Evolutionary conservation across 2,888 invertebrate genomes (phyloP).

Genomic region (Orthonychiurus folsomi): DNA sequence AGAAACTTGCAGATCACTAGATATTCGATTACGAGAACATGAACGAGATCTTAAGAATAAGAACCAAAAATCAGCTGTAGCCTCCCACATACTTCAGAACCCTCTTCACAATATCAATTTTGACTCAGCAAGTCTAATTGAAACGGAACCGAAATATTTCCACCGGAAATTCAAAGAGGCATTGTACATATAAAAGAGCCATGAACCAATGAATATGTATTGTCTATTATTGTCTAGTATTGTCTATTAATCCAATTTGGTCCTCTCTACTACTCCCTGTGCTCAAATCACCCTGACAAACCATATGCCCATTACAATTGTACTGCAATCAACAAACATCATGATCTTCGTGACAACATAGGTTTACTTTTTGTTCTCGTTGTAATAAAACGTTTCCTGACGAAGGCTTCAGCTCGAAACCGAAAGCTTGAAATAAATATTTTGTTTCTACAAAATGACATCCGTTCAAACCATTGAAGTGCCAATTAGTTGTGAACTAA

Average conservation of each 20-base stretch:
- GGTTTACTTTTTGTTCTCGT: no score
- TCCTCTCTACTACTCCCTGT: neutral
- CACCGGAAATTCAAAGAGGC: neutral
- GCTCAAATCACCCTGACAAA: neutral
- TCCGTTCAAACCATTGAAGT: no score
- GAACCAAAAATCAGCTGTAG: conserved; percentile 5
- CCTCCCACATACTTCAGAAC: neutral
- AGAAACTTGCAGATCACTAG: neutral
- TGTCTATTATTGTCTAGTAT: no score
- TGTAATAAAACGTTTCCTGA: no score
- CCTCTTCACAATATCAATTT: neutral
- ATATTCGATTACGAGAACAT: neutral
- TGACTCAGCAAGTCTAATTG: conserved; percentile 5
- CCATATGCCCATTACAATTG: no score
- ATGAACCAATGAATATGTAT: neutral
- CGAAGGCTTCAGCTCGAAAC: no score
- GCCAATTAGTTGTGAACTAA: no score
- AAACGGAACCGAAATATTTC: neutral
- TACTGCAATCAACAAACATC: no score
- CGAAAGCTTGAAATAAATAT: no score
- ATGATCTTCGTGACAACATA: no score
- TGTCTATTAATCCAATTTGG: neutral
- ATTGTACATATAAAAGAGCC: neutral
- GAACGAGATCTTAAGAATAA: neutral
- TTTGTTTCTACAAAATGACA: no score